A percentile compares a stretch with the other conserved stretches of the same genome.
Evolutionary conservation across 2,113 vertebrate genomes (phyloP).

Genomic region (Marcusenius ussheri): DNA sequence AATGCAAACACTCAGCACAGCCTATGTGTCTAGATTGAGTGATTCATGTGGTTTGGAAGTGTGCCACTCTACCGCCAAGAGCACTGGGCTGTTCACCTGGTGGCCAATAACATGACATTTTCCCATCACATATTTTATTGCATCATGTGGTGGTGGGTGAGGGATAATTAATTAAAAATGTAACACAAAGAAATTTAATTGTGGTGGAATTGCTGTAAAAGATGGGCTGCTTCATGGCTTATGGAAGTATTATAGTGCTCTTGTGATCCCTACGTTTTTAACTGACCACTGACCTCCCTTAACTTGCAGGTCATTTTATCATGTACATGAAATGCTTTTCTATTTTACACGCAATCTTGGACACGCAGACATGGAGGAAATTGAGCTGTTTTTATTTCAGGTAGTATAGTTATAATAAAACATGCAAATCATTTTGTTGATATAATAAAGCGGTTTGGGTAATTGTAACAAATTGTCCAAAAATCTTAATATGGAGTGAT

Average conservation of each 20-base stretch:
- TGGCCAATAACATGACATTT: slow-evolving; percentile 17
- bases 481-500: neutral
- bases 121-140: neutral
- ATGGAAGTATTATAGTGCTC: neutral
- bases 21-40: neutral
- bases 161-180: neutral
- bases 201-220: neutral
- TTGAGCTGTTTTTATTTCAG: neutral
- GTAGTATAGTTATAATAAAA: neutral
- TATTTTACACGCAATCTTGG: neutral
- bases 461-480: neutral
- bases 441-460: neutral
- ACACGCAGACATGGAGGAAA: neutral
- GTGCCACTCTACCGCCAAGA: slow-evolving; percentile 49
- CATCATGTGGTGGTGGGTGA: neutral
- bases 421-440: neutral
- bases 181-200: neutral
- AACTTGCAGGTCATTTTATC: neutral
- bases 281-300: neutral
- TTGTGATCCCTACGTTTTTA: neutral
- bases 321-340: neutral
- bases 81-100: slow-evolving; percentile 53
- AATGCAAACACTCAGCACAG: neutral
- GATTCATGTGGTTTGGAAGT: neutral
- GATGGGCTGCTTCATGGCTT: neutral